Evolutionary conservation across 2,113 vertebrate genomes (phyloP), one percentile per base, ranked within the genome.

Genomic region (Montifringilla adamsi): DNA sequence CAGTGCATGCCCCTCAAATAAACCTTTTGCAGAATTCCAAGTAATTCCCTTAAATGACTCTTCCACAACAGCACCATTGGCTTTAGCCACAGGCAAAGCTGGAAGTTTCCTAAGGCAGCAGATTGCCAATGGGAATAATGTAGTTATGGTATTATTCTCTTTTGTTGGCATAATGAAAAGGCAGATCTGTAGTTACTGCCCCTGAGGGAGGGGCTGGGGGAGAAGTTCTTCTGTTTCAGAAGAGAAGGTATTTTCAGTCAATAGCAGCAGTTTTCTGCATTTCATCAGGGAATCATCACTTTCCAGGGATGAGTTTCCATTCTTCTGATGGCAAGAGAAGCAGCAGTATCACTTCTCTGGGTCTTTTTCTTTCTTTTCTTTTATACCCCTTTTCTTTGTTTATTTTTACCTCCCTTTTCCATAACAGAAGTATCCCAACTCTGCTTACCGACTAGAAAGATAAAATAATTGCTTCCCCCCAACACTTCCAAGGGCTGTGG

Each of bases 1-100:
- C 4, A 47, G 4, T 0, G 0, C 3, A 5, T 33, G 5, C 0
- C 6, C 5, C 26, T 50, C 23, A 64, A 16, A 4, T 6, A 37
- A 33, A 6, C 3, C 43, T 75, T 64, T 20, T 30, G 31, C 13
- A 80, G 52, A 59, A 6, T 64, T 77, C 59, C 33, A 60, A 56
- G 17, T 10, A 9, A 49, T 58, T 81, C 41, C 19, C 3, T 55
- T 33, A 22, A 46, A 46, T 8, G 2, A n/a, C 2, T 81, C 7
- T 47, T 72, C 53, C 13, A 28, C 5, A 35, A 19, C 6, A 78
- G 12, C 15, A 30, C 12, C 23, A 15, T 1, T 14, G 16, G 10
- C 33, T 87, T 70, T 56, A 50, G 15, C 43, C 28, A 35, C 18
- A 13, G 15, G 18, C 5, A 64, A 63, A 76, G 6, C 1, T 63